Base-by-base conservation (phyloP, 1,140 invertebrate genomes). In the Cryptotermes secundus region DNA sequence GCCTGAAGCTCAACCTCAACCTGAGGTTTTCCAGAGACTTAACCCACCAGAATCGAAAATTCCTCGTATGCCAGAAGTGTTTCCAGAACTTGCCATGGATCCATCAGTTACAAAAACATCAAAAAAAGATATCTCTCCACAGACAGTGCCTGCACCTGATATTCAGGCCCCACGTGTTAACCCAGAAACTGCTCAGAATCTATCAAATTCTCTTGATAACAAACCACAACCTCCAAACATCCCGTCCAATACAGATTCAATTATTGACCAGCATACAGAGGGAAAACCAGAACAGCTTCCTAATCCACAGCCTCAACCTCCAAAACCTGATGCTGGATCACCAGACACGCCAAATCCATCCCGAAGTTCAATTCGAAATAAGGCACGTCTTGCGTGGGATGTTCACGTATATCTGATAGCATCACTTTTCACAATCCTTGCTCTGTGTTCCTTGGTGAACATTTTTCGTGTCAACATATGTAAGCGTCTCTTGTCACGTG, bases 361-460 rank as follows among this genome's bases (percentile, higher is more conserved):
- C 10, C 83, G 59, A 19, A 80, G 79, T 35, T 65, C 31, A 35
- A 36, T 84, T 19, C 38, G 38, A 31, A 80, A 83, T 65, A 83
- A 94, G 0, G 95, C 95, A 94, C 92, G 93, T 0, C 94, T 96
- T 86, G 95, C 96, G 3, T 97, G 96, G 96, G 95, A 96, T 86
- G 91, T 97, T 24, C 96, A 98, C 87, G 94, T 97, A 1, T 98
- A 98, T 90, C 88, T 96, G 22, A 95, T 95, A 0, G 96, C 96
- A 0, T 93, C 94, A 24, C 91, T 96, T 86, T 98, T 97, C 87
- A 94, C 95, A 0, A 89, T 97, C 16, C 89, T 98, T 86, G 95
- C 95, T 0, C 91, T 96, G 2, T 96, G 95, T 88, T 96, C 95
- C 1, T 93, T 97, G 38, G 95, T 95, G 87, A 96, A 96, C 88